Percentiles rank a stretch among this genome's conserved stretches.
phyloP scores from a whole-genome alignment of 1,140 invertebrate genomes.

The Saccostrea glomerata region DNA sequence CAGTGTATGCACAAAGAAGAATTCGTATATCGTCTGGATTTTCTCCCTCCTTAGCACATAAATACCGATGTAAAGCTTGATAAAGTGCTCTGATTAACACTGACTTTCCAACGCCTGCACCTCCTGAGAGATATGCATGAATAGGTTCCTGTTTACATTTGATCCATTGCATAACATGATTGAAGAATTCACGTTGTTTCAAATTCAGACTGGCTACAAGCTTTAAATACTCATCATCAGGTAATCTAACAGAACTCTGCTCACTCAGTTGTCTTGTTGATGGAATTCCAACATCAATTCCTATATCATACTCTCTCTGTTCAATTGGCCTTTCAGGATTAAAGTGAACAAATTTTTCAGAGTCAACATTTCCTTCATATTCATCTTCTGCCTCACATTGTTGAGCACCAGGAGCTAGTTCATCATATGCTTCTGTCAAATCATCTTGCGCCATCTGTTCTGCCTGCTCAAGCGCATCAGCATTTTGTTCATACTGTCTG shows the following conservation, averaged over 20 bases:
- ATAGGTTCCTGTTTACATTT: conserved; percentile 38
- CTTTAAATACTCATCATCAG: conserved; percentile 42
- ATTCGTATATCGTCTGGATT: conserved; percentile 50
- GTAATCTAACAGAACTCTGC: neutral
- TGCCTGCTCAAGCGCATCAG: conserved; percentile 15
- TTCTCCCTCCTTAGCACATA: conserved; percentile 47
- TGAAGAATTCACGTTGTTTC: conserved; percentile 48
- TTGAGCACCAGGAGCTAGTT: conserved; percentile 20
- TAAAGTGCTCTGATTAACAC: conserved; percentile 49
- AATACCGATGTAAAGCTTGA: conserved; percentile 52
- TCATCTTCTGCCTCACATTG: conserved; percentile 16
- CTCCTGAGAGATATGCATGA: conserved; percentile 47
- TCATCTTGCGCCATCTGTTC: conserved; percentile 2
- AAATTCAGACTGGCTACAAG: conserved; percentile 16
- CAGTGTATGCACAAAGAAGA: conserved; percentile 47
- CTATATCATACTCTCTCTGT: conserved; percentile 43
- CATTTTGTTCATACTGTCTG: conserved; percentile 31
- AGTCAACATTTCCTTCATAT: conserved; percentile 20
- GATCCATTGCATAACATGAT: conserved; percentile 43
- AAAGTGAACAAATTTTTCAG: conserved; percentile 27
- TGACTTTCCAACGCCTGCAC: conserved; percentile 53
- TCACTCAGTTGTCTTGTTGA: neutral
- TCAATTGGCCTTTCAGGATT: conserved; percentile 41
- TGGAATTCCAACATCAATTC: conserved; percentile 43
- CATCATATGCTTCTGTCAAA: neutral